Evolutionary conservation across 2,113 vertebrate species (phyloP), one percentile per base, ranked within the genome.

Genomic region (Calyptomena viridis): DNA sequence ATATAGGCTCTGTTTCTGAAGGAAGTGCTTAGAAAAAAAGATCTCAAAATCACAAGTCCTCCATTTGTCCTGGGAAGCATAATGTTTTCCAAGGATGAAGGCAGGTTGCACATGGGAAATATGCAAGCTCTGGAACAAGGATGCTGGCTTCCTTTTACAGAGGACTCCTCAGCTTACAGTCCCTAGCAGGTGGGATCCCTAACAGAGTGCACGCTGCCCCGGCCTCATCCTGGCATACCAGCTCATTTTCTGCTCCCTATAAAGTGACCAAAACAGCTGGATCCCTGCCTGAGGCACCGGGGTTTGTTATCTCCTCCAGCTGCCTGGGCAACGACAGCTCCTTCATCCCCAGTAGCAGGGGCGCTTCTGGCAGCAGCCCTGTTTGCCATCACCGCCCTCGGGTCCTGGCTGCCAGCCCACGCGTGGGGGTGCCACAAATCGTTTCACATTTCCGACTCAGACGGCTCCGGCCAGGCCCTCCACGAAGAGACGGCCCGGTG

Each of bases 31-130:
- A 52, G 23, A 60, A 75, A 84, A 84, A n/a, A 40, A 17, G 11
- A 64, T 13, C 52, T 67, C 66, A 24, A 31, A 78, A 42, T 42
- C 25, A 53, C 76, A 81, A 31, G 12, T 40, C 6, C 13, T 35
- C 63, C 22, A 2, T 31, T 72, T 58, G 50, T 56, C 50, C 27
- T 46, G 19, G 33, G 19, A 82, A 42, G 11, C 3, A 0, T 7
- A 27, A 52, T 13, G 64, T 27, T 30, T 53, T 19, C 35, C 31
- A 11, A n/a, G n/a, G 39, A 33, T 5, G 2, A 39, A 46, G 33
- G 78, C 14, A 52, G 58, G 44, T 55, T 11, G 12, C 71, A 12
- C 3, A 2, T 0, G 3, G 23, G 33, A 35, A 17, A 16, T 0
- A 3, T 9, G 9, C 53, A 16, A 64, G 46, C 31, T 47, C 30